Evolutionary conservation across 2,113 vertebrate species (phyloP), one percentile per base, ranked within the genome.

Genomic region (Nipponia nippon): DNA sequence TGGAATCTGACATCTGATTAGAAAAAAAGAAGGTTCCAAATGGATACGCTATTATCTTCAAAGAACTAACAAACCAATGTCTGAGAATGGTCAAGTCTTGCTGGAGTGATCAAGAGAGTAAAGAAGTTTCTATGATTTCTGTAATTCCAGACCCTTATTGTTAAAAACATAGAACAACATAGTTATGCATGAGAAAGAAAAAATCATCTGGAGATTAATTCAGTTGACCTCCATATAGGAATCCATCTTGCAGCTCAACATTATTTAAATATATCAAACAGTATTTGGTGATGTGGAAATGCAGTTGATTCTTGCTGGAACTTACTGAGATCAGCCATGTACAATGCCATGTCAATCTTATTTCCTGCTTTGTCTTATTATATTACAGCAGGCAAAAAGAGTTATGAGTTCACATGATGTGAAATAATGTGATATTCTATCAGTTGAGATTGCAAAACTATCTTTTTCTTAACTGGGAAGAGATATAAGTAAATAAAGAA

Each of bases 401-500:
- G 21, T 69, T 87, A 46, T 52, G 65, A 83, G 42, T 78, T 78
- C 55, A 67, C 36, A 76, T 3, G 3, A 56, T 72, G 40, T 61
- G 32, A 94, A 95, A 88, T 58, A 88, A 83, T 61, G 29, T 69
- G 55, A 71, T 90, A 61, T 76, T 88, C 61, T 69, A 72, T 79
- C 47, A 79, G n/a, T 18, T 83, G 47, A 73, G 75, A 63, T 42
- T 40, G 52, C 38, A 94, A 91, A 95, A 79, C 75, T 81, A 46
- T 81, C 27, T 69, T 89, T 93, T 93, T 34, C 71, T 92, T 87
- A 90, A 44, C 53, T 69, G 34, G 16, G 20, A 42, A 82, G 58
- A 81, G 16, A 44, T 27, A 72, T 30, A 83, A 89, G 76, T 93
- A 96, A 95, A 88, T 83, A 96, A 94, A 85, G 67, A 95, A 85